Evolutionary conservation across 2,113 vertebrate species (phyloP), one percentile per base, ranked within the genome.

Genomic region (Oreocharis arfaki): DNA sequence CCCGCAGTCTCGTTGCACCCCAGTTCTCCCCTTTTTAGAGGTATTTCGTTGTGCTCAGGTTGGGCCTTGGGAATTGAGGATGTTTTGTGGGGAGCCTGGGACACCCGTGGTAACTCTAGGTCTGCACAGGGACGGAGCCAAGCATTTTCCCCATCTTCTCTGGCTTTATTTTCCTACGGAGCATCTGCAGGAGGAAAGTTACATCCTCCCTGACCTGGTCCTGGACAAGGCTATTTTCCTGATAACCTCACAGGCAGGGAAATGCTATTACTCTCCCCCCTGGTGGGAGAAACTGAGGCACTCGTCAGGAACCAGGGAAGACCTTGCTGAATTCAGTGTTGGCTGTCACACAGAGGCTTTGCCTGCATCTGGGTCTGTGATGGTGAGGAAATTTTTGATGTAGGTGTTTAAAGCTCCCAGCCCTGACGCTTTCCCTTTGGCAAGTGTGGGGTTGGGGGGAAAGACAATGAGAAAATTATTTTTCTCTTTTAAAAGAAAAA

Each of bases 61-160:
- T 50, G 28, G n/a, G 41, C 59, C 28, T 47, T 59, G 68, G 47
- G 64, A 86, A 30, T 59, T 84, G 27, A 52, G 71, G 79, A 84
- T 22, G 16, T 84, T 80, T 90, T 84, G 24, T 39, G 5, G 3
- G 61, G 65, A 91, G 24, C 46, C 33, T 35, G 57, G 13, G 49
- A 74, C 44, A 68, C 42, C 17, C 17, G 4, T 1, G 0, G 59
- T 42, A 37, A 30, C 7, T 13, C 13, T 1, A 1, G 49, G 47
- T 60, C 59, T 39, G 42, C 0, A 0, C 39, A 28, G 33, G 39
- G 46, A 86, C 0, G 1, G 32, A 33, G 5, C 8, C 10, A 55
- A 78, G 6, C 1, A 0, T 70, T 89, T 81, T 59, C 33, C 8
- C 8, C 0, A 0, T 71, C 22, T 84, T 4, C 11, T 64, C 22